Evolutionary conservation across 2,797 vertebrate species (phyloP), one percentile per base, ranked within the genome.

Genomic region (Sebastes glaucus): DNA sequence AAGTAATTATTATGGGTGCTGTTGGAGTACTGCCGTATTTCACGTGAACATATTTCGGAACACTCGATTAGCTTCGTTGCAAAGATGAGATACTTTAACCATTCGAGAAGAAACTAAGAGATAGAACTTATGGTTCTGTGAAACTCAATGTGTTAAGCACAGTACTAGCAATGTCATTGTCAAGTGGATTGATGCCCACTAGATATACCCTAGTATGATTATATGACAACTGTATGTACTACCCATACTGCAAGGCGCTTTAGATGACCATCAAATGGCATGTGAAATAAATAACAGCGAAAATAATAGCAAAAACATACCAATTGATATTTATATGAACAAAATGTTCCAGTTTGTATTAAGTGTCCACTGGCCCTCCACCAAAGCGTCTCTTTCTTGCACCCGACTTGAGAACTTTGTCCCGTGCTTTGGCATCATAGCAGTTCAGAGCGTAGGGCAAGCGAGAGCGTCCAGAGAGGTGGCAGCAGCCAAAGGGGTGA

Each of bases 251-350:
- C 82, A 90, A 92, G 87, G 90, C 74, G 78, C 84, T 91, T 92
- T 60, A 83, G 52, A 88, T 84, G 72, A 87, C 78, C 81, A 82
- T 81, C 52, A 71, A 77, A 88, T 79, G 74, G 66, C 80, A 84
- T 82, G 83, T 86, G 78, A 92, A 91, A 92, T 93, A 91, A 92
- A 91, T 91, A 92, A 90, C 83, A 83, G 72, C 60, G 71, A 92
- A 38, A 90, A 87, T 78, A 78, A 86, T 69, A 78, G 72, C 85
- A 79, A 82, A 77, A 83, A 88, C 72, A 85, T 78, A 88, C 32
- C 73, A 65, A 78, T 80, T 76, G 10, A 80, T 87, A 90, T 88
- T 84, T 69, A 90, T 87, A 91, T 78, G 57, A 89, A 86, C 84
- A 82, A 83, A 84, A 77, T 49, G 16, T 79, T 77, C 38, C 73